A percentile compares a stretch with the other conserved stretches of the same genome.
phyloP scores from a whole-genome alignment of 2,797 vertebrate genomes.

The Alauda arvensis region DNA sequence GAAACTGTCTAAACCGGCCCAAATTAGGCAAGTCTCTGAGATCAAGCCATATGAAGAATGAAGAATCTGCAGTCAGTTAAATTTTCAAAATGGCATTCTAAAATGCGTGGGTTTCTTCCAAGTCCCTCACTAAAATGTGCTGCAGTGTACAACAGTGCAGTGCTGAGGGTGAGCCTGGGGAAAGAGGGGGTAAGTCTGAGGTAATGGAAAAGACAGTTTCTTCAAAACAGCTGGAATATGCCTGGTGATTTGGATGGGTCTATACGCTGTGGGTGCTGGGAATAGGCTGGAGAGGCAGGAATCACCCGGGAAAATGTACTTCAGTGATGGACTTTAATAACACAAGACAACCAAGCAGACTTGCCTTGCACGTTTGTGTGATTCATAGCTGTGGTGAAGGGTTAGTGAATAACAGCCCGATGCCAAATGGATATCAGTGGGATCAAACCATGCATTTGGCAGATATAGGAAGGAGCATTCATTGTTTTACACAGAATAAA shows the following conservation, averaged over 20 bases:
- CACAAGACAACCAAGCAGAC: neutral
- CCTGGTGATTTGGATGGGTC: neutral
- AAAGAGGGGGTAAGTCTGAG: neutral
- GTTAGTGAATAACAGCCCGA: conserved; percentile 6
- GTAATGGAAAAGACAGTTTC: neutral
- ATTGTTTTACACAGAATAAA: conserved; percentile 19
- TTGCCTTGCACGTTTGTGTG: neutral
- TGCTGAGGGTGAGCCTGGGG: neutral
- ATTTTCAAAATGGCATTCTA: neutral
- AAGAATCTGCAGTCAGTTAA: neutral
- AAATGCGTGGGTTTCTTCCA: neutral
- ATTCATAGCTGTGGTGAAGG: conserved; percentile 32
- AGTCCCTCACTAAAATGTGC: neutral
- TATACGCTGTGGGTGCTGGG: neutral
- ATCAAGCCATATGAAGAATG: neutral
- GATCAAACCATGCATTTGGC: conserved; percentile 34
- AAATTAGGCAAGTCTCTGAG: neutral
- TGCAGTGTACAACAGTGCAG: neutral
- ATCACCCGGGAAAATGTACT: neutral
- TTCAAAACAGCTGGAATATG: neutral
- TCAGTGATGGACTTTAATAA: neutral
- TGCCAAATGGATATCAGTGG: conserved; percentile 46
- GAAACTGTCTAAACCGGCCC: neutral
- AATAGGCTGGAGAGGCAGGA: neutral
- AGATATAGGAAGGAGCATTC: conserved; percentile 24